Conservation (phyloP, 2,888 invertebrate genomes). For the Acleris literana region DNA sequence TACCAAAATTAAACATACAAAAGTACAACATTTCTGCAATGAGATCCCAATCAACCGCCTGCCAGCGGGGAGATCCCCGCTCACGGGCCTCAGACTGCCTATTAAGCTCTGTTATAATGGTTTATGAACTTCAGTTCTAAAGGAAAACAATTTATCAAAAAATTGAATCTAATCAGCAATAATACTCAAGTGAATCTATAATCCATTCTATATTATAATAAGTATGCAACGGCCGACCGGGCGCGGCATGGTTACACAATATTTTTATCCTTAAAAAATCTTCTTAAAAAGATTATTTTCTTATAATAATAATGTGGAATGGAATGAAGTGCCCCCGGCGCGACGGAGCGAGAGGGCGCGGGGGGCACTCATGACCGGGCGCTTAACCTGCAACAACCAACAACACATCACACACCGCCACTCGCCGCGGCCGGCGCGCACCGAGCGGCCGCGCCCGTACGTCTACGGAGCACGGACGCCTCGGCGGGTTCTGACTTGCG, state of each 20-base stretch:
- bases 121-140: slow-evolving; percentile 68
- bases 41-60: slow-evolving; percentile 74
- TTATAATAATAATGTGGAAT: slow-evolving; percentile 83
- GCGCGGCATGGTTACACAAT: slow-evolving; percentile 65
- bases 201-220: slow-evolving; percentile 81
- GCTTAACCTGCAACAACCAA: slow-evolving; percentile 77
- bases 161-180: slow-evolving; percentile 72
- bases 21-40: slow-evolving; percentile 76
- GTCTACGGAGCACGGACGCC: slow-evolving; percentile 5
- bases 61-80: slow-evolving; percentile 51
- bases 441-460: slow-evolving; percentile 11
- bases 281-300: slow-evolving; percentile 78
- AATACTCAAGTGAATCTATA: slow-evolving; percentile 82
- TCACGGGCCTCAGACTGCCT: background rate
- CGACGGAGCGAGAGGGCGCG: slow-evolving; percentile 61
- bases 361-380: slow-evolving; percentile 77
- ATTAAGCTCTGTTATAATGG: slow-evolving; percentile 45
- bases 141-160: slow-evolving; percentile 60
- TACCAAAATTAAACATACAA: slow-evolving; percentile 72
- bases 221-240: slow-evolving; percentile 67
- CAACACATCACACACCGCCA: slow-evolving; percentile 30
- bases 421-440: background rate
- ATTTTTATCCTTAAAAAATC: slow-evolving; percentile 74
- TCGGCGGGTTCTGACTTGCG: slow-evolving; percentile 10
- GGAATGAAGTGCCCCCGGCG: slow-evolving; percentile 80